Conservation (phyloP, 2,113 vertebrate species). For the Larimichthys polyactis region DNA sequence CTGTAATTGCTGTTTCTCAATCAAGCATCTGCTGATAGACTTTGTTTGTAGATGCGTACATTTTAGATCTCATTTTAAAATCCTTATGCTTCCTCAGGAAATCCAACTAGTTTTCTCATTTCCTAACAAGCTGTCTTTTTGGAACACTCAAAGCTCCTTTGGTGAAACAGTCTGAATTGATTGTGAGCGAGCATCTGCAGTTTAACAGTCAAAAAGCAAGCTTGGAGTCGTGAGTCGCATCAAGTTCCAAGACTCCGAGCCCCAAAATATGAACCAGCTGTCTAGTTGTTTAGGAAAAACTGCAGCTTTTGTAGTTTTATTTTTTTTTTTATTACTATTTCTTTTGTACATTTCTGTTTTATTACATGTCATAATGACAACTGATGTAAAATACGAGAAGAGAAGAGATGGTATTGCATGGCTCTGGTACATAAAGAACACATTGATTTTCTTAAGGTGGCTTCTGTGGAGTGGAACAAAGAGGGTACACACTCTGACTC, state of each 20-base stretch:
- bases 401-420: not conserved
- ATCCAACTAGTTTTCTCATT: slow-evolving; percentile 19
- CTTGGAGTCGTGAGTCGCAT: not conserved
- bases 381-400: not conserved
- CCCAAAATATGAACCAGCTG: slow-evolving; percentile 47
- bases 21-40: slow-evolving; percentile 2
- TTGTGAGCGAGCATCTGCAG: slow-evolving; percentile 32
- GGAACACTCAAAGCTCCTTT: slow-evolving; percentile 10
- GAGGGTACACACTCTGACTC: not conserved
- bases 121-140: slow-evolving; percentile 32
- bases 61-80: slow-evolving; percentile 1
- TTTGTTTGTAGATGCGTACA: slow-evolving; percentile 17
- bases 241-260: slow-evolving; percentile 22
- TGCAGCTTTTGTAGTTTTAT: not conserved
- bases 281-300: slow-evolving; percentile 22
- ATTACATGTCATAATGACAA: not conserved
- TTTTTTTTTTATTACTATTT: not conserved
- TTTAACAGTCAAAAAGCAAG: slow-evolving; percentile 21
- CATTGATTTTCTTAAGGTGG: not conserved
- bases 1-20: not conserved
- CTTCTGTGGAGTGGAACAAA: slow-evolving; percentile 1
- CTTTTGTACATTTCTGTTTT: not conserved
- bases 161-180: slow-evolving; percentile 7
- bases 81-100: slow-evolving; percentile 13
- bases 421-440: slow-evolving; percentile 6